Percentiles rank a stretch among this genome's conserved stretches.
phyloP scores from a whole-genome alignment of 2,888 invertebrate genomes.

The Hirtodrosophila cameraria region DNA sequence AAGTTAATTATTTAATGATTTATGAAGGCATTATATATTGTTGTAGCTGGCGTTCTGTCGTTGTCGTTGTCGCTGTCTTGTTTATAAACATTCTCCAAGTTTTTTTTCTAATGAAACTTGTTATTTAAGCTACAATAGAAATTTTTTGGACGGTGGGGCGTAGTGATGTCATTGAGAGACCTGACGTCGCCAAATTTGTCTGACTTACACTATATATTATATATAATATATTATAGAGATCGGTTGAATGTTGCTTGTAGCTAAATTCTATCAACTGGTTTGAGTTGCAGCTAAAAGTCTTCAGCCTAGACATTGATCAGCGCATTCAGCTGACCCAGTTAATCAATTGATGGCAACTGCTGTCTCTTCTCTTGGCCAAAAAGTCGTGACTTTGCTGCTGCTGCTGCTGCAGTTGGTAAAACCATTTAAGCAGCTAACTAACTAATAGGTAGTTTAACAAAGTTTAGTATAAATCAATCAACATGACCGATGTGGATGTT shows the following conservation, averaged over 20 bases:
- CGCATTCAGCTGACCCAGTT: slow-evolving; percentile 56
- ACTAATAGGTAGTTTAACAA: slow-evolving; percentile 1
- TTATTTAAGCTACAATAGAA: slow-evolving; percentile 49
- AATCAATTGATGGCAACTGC: slow-evolving; percentile 33
- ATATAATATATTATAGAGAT: slow-evolving; percentile 29
- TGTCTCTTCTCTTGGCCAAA: background rate
- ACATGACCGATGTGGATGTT: slow-evolving; percentile 88
- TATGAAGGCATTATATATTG: slow-evolving; percentile 65
- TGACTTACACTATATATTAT: slow-evolving; percentile 15
- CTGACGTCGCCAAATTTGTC: slow-evolving; percentile 66
- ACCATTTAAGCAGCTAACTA: background rate
- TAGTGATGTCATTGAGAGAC: slow-evolving; percentile 65
- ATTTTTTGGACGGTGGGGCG: slow-evolving; percentile 26
- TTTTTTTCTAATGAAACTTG: slow-evolving; percentile 67
- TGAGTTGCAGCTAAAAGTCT: slow-evolving; percentile 13
- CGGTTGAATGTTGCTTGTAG: slow-evolving; percentile 19
- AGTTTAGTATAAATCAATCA: slow-evolving; percentile 13
- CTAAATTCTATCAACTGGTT: slow-evolving; percentile 45
- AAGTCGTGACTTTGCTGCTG: slow-evolving; percentile 54
- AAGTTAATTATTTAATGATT: slow-evolving; percentile 78
- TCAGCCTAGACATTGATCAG: slow-evolving; percentile 33
- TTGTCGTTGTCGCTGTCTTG: slow-evolving; percentile 31
- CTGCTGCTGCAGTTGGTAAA: slow-evolving; percentile 22
- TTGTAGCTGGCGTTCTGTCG: no score
- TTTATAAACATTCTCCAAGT: slow-evolving; percentile 74